Conservation (phyloP, 1,140 invertebrate species). For the Sinonovacula constricta region DNA sequence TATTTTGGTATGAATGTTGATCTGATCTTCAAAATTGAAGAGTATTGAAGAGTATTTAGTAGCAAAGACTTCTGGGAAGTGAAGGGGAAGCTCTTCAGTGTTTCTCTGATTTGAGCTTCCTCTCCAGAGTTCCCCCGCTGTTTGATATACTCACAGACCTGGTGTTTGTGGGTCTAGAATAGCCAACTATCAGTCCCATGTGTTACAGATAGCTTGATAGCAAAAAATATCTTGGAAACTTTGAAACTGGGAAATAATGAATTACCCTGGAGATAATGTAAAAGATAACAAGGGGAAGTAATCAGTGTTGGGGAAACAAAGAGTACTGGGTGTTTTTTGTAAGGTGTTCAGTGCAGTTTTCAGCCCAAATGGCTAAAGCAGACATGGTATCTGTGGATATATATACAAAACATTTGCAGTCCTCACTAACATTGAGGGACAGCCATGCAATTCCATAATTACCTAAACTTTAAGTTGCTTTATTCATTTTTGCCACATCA, state of each 20-base stretch:
- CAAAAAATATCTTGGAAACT: slow-evolving; percentile 36
- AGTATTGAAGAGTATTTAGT: not conserved
- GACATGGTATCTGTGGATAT: not conserved
- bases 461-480: too few species aligned
- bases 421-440: too few species aligned
- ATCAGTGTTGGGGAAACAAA: not conserved
- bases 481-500: too few species aligned
- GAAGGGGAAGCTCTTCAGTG: not conserved
- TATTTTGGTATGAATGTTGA: not conserved
- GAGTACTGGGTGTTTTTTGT: not conserved
- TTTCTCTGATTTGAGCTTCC: not conserved
- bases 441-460: too few species aligned
- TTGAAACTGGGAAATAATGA: slow-evolving; percentile 43
- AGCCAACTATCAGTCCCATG: slow-evolving; percentile 10
- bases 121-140: not conserved
- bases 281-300: slow-evolving; percentile 31
- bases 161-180: not conserved
- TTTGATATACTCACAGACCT: not conserved
- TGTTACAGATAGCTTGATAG: slow-evolving; percentile 35
- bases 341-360: not conserved
- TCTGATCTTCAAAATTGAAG: not conserved
- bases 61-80: slow-evolving; percentile 1
- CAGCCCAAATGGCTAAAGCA: too few species aligned
- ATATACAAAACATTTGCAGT: not conserved
- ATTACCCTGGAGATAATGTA: slow-evolving; percentile 32